Percentiles rank a stretch among this genome's conserved stretches.
Evolutionary conservation across 2,888 invertebrate genomes (phyloP).

Genomic region (Eudasyphora cyanicolor): DNA sequence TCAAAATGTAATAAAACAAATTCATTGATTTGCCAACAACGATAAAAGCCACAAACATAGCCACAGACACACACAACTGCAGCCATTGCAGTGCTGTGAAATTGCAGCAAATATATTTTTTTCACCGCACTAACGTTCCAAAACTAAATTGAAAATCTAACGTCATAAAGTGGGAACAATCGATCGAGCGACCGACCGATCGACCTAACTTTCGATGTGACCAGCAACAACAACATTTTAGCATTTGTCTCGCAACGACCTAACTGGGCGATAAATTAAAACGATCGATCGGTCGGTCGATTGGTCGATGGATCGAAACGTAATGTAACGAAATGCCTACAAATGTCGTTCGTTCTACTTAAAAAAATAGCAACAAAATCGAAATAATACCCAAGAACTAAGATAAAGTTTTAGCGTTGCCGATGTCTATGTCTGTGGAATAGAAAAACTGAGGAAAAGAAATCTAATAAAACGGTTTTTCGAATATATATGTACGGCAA

Average conservation of each 20-base stretch:
- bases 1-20: slow-evolving; percentile 36
- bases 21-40: slow-evolving; percentile 20
- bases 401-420: background rate
- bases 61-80: background rate
- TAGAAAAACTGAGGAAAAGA: background rate
- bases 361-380: background rate
- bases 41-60: slow-evolving; percentile 20
- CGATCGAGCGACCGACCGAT: background rate
- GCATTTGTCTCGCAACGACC: slow-evolving; percentile 28
- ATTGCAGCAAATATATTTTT: background rate
- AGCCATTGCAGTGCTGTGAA: background rate
- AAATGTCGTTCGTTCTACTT: slow-evolving; percentile 57
- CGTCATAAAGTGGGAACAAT: slow-evolving; percentile 12
- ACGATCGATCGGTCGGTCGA: slow-evolving; percentile 7
- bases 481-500: background rate
- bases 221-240: background rate
- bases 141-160: slow-evolving; percentile 46
- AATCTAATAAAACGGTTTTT: slow-evolving; percentile 7
- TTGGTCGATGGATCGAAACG: too few species aligned
- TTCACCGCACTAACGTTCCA: background rate
- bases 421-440: too few species aligned
- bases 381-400: slow-evolving; percentile 10
- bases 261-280: slow-evolving; percentile 40
- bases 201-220: background rate
- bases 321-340: slow-evolving; percentile 37